Base-by-base conservation (phyloP, 2,797 vertebrate genomes). In the Gymnodraco acuticeps region DNA sequence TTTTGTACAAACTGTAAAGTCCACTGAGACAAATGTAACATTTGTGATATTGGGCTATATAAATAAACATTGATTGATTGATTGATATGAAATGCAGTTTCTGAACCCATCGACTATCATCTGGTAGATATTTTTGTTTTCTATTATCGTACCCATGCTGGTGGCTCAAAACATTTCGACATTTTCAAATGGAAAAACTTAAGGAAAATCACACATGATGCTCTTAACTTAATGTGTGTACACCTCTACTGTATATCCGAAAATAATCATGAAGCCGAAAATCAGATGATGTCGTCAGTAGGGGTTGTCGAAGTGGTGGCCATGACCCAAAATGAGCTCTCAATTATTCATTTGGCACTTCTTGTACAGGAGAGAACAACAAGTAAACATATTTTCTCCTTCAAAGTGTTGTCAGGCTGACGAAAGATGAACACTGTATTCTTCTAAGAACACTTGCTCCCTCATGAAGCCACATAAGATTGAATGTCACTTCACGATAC, bases 321-420 rank as follows among this genome's bases (percentile, higher is more conserved):
- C 61, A 47, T 27, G n/a, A 54, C 42, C 64, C 20, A 3, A 20
- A 31, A 69, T 11, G 45, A 75, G n/a, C 20, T 52, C 50, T 84
- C 5, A 54, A 80, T 85, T 72, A 83, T 88, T 87, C 2, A 87
- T 58, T 41, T 11, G 16, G 45, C n/a, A 62, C 52, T 80, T 80
- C 84, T 74, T 38, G 3, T 43, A 66, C 42, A 61, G 42, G 12
- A 74, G 4, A 66, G 41, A 13, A 7, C 15, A 71, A 76, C 55
- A 55, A 64, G 54, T 48, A 27, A 66, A 60, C 38, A 48, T 59
- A 46, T 52, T 58, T 20, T n/a, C 38, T 45, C 31, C 62, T 51
- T 45, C 47, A 56, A n/a, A 47, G 17, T 12, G 75, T 52, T 71
- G 48, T 74, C 48, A 51, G 10, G 16, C 59, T 52, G 62, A 61